Evolutionary conservation across 2,888 invertebrate species (phyloP), one percentile per base, ranked within the genome.

Genomic region (Cataglyphis albicans): DNA sequence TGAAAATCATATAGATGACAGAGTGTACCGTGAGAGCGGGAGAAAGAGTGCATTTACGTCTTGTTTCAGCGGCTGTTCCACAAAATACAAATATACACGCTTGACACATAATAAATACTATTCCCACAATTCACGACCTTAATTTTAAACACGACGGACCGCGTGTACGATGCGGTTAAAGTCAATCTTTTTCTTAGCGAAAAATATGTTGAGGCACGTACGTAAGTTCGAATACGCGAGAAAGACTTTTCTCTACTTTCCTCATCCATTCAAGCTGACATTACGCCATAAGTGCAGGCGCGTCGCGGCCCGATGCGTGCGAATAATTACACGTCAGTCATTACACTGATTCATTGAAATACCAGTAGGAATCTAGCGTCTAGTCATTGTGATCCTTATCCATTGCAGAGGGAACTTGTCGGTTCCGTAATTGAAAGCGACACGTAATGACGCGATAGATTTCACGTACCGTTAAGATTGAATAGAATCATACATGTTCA

Each of bases 351-450:
- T 52, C 72, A 70, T 70, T 48, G 72, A 70, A 68, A 55, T 67
- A 55, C 15, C 67, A 67, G 25, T 9, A 80, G 25, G 59, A 29
- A 44, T 61, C 44, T 35, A 21, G 18, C 44, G 57, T 18, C 70
- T 9, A 15, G 29, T 41, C 32, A 78, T 68, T 78, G 70, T 70
- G 70, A 80, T 80, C 78, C 44, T 65, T 44, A 68, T 59, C 70
- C 21, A 57, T 32, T 44, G 59, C 57, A 57, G 38, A 80, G 32
- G 70, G 68, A 57, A 80, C 32, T 18, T 67, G 76, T 29, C 78
- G 72, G 57, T 70, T 80, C 72, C 72, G 78, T 59, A 80, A 80
- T 41, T 70, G 78, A 80, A 78, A 78, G 78, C 70, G 70, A 80
- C 78, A 21, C 21, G 59, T 70, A 70, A 52, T 35, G 59, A 78